Conservation (phyloP, 2,888 invertebrate genomes). For the Caenorhabditis sinica region DNA sequence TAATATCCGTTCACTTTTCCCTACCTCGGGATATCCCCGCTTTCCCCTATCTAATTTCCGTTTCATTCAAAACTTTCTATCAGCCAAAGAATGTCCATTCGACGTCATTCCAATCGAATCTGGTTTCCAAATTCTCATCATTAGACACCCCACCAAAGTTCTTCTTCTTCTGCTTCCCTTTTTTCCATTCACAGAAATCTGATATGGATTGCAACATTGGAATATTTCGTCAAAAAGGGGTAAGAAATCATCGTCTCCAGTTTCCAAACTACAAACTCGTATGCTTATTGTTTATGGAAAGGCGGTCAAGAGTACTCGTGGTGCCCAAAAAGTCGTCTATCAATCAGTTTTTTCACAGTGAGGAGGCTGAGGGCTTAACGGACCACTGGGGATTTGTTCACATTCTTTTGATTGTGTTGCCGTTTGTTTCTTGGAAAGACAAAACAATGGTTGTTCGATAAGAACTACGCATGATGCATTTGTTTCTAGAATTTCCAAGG, state of each 20-base stretch:
- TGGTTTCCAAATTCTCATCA: slow-evolving; percentile 60
- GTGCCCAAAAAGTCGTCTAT: slow-evolving; percentile 41
- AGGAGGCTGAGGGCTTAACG: slow-evolving; percentile 29
- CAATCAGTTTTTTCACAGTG: slow-evolving; percentile 59
- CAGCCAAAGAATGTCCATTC: slow-evolving; percentile 4
- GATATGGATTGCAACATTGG: slow-evolving; percentile 22
- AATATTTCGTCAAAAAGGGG: slow-evolving; percentile 31
- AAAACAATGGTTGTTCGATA: slow-evolving; percentile 6
- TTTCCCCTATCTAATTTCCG: slow-evolving; percentile 34
- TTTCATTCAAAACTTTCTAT: slow-evolving; percentile 16
- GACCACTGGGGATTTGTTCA: slow-evolving; percentile 56
- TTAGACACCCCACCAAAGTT: slow-evolving; percentile 49
- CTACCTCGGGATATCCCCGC: neutral
- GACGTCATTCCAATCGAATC: slow-evolving; percentile 45
- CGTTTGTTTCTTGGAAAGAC: neutral
- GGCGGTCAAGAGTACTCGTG: slow-evolving; percentile 60
- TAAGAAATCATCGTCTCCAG: slow-evolving; percentile 11
- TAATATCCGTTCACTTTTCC: neutral
- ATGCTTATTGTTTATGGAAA: slow-evolving; percentile 40
- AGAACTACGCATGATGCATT: neutral
- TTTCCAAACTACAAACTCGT: slow-evolving; percentile 22
- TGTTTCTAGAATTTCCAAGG: neutral
- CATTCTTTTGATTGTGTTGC: slow-evolving; percentile 22
- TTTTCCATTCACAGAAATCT: slow-evolving; percentile 57
- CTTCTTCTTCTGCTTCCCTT: too few species aligned